phyloP scores from a whole-genome alignment of 2,797 vertebrate genomes.

The Sarcophilus harrisii region DNA sequence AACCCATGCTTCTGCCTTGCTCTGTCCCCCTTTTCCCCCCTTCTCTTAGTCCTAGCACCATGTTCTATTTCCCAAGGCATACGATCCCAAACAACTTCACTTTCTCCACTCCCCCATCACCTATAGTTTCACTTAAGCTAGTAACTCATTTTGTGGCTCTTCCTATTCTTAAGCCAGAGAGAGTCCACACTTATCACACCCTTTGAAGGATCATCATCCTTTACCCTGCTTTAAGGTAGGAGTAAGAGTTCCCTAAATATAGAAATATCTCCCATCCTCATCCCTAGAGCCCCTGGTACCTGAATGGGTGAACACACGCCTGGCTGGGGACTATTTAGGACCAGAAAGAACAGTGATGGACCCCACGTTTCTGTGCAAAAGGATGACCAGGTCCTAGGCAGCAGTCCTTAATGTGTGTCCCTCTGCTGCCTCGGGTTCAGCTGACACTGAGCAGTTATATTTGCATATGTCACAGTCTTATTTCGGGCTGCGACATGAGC shows the following conservation, averaged over 20 bases:
- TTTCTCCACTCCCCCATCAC: not conserved
- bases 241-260: not conserved
- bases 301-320: conserved; percentile 49
- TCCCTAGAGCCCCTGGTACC: conserved; percentile 64
- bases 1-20: not conserved
- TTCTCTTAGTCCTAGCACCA: not conserved
- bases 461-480: conserved; percentile 81
- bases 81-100: not conserved
- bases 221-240: not conserved
- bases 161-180: not conserved
- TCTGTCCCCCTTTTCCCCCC: not conserved
- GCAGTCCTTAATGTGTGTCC: not conserved
- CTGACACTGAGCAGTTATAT: conserved; percentile 73
- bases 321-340: conserved; percentile 27
- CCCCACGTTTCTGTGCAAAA: conserved; percentile 20
- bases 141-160: not conserved
- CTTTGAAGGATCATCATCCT: not conserved
- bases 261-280: not conserved
- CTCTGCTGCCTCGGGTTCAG: conserved; percentile 65
- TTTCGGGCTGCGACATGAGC: conserved; percentile 86
- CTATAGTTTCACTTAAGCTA: not conserved
- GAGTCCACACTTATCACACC: not conserved
- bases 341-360: conserved; percentile 9
- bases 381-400: conserved; percentile 6
- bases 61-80: not conserved